Evolutionary conservation across 1,140 invertebrate species (phyloP).

Genomic region (Ips typographus): DNA sequence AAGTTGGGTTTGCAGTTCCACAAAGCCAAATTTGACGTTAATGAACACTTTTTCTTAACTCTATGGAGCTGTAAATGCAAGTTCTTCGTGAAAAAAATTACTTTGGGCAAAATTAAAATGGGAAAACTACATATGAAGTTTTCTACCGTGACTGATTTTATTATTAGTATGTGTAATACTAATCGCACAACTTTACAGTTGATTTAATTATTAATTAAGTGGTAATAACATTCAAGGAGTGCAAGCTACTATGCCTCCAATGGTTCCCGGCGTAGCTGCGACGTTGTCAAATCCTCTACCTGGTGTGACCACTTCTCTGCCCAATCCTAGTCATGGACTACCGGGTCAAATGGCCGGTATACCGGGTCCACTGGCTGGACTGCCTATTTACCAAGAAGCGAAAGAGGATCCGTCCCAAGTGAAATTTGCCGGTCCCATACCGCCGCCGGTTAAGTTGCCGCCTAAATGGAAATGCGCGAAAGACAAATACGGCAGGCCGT

Average conservation of each 20-base stretch:
- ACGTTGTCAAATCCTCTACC: conserved; percentile 1
- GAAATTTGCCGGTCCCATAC: conserved; percentile 49
- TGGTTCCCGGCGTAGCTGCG: conserved; percentile 6
- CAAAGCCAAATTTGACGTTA: too few species aligned
- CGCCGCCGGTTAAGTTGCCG: conserved; percentile 69
- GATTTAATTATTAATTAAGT: too few species aligned
- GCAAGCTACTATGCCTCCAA: background rate
- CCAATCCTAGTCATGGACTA: background rate
- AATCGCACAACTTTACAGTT: too few species aligned
- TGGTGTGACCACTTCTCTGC: conserved; percentile 1
- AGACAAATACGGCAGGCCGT: conserved; percentile 78
- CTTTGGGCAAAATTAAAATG: too few species aligned
- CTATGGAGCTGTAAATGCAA: too few species aligned
- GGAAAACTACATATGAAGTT: too few species aligned
- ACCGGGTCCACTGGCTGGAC: conserved; percentile 2
- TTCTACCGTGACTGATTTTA: too few species aligned
- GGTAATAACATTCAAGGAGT: background rate
- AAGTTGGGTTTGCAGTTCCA: too few species aligned
- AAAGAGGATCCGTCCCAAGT: conserved; percentile 34
- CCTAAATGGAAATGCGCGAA: conserved; percentile 84
- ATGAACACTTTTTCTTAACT: too few species aligned
- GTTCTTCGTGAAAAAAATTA: too few species aligned
- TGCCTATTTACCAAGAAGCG: conserved; percentile 26
- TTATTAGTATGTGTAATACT: too few species aligned
- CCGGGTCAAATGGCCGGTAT: background rate